These are phyloP conservation scores for Spatulosminthurus flaviceps DNA, from an alignment of 2,888 invertebrate genomes.

Conservation along the genomic window DNA sequence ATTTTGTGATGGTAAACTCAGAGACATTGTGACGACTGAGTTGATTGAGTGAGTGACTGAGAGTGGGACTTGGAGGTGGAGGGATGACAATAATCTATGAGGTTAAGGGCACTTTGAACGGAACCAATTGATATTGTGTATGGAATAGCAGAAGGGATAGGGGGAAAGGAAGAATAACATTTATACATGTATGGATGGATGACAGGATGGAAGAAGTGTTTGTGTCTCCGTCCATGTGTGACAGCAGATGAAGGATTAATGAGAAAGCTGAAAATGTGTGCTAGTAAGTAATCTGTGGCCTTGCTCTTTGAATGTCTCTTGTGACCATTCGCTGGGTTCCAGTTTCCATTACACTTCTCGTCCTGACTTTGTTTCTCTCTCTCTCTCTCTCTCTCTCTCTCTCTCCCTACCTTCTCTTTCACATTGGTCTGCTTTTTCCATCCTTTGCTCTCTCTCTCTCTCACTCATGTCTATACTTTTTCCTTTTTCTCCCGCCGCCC, in stretches of 20 bases:
- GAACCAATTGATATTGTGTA: not conserved
- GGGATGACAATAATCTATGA: constrained; percentile 16
- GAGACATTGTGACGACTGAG: not conserved
- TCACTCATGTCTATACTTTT: too few species aligned
- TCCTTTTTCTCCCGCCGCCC: too few species aligned
- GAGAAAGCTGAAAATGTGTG: constrained; percentile 34
- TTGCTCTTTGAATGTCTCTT: constrained; percentile 32
- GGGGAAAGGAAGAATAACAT: not conserved
- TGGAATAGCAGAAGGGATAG: too few species aligned
- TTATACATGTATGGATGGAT: too few species aligned
- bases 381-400: not conserved
- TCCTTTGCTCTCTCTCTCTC: not conserved
- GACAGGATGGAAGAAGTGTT: constrained; percentile 36
- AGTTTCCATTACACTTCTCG: constrained; percentile 13
- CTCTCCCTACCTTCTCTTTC: not conserved
- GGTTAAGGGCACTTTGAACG: not conserved
- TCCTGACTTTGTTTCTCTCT: not conserved
- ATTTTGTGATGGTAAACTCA: not conserved
- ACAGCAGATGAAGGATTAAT: constrained; percentile 45
- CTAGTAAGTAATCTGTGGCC: constrained; percentile 22
- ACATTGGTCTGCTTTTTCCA: not conserved
- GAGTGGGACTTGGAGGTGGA: not conserved
- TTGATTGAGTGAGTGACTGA: not conserved
- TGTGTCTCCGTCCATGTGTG: constrained; percentile 39
- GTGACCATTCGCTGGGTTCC: constrained; percentile 25